Evolutionary conservation across 2,113 vertebrate genomes (phyloP), one percentile per base, ranked within the genome.

Genomic region (Chionomys nivalis): DNA sequence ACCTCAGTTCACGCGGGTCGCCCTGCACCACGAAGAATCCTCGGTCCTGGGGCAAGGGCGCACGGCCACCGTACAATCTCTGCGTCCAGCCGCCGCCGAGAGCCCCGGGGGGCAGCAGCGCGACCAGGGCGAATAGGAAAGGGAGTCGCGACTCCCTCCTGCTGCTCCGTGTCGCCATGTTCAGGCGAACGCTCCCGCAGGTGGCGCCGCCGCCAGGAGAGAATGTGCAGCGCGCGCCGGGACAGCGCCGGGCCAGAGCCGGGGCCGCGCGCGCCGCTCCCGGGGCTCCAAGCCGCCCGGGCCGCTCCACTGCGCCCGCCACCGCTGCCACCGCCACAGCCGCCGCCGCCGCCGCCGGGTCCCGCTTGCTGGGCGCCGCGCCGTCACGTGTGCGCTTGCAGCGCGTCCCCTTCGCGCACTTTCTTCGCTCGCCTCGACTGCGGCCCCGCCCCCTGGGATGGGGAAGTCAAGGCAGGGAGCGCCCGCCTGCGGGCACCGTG

Each of bases 201-300:
- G 97, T 96, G 98, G 97, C 98, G 97, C 98, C 98, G 98, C 98
- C 98, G 98, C 98, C 98, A 98, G 98, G 98, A 98, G 96, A 98
- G 98, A 98, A 98, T 98, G 98, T 94, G 98, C 97, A 98, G 98
- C 87, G 97, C 95, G 91, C n/a, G 97, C 90, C 73, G 73, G 78
- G 33, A 70, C 73, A 68, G 96, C 90, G 68, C 82, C 8, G 91
- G 65, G 70, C 95, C 13, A 95, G 94, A 89, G 58, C 86, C 85
- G 82, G 89, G 96, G 92, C 94, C 96, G 97, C 94, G 96, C 96
- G 94, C 97, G 87, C 96, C 75, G 96, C 93, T 94, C 95, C 92
- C 85, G 44, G 96, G 75, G 47, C 92, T 94, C 89, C 93, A 87
- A 89, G 79, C 85, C 83, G 90, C 89, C 89, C 68, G 39, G 52